Conservation (phyloP, 2,888 invertebrate genomes). For the Erebia ligea region DNA sequence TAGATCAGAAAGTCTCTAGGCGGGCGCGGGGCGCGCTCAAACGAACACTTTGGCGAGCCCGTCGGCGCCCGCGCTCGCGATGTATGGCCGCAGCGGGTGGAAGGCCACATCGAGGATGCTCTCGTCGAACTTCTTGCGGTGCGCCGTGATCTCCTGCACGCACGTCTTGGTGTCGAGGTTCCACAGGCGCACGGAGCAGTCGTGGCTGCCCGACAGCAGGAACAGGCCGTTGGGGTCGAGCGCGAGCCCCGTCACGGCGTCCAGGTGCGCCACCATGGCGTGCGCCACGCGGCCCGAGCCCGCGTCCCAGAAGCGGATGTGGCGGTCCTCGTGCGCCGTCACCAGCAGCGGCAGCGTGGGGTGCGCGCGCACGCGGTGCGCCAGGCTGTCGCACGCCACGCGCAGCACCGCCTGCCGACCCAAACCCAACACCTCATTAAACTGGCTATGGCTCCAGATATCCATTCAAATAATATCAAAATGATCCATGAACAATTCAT, state of each 20-base stretch:
- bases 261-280: conserved; percentile 99
- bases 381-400: conserved; percentile 85
- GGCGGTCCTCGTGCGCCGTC: conserved; percentile 98
- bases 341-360: conserved; percentile 98
- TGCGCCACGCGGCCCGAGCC: conserved; percentile 96
- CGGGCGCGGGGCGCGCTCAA: conserved; percentile 61
- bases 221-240: conserved; percentile 99
- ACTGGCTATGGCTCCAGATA: no score
- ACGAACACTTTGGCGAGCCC: conserved; percentile 99
- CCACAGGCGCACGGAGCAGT: conserved; percentile 99
- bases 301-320: conserved; percentile 99
- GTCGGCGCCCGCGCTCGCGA: conserved; percentile 99
- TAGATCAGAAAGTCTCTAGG: conserved; percentile 81
- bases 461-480: no score
- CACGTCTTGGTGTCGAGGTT: conserved; percentile 99
- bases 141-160: conserved; percentile 99
- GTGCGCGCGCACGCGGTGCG: conserved; percentile 95
- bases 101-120: conserved; percentile 99
- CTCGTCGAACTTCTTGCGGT: conserved; percentile 99
- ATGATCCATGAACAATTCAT: no score
- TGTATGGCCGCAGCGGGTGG: conserved; percentile 99
- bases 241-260: conserved; percentile 98
- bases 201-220: conserved; percentile 98
- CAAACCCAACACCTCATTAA: no score
- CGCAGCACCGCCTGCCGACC: conserved; percentile 81